These are phyloP conservation scores for Scopus umbretta DNA, from an alignment of 2,113 vertebrate genomes.

Conservation along the genomic window DNA sequence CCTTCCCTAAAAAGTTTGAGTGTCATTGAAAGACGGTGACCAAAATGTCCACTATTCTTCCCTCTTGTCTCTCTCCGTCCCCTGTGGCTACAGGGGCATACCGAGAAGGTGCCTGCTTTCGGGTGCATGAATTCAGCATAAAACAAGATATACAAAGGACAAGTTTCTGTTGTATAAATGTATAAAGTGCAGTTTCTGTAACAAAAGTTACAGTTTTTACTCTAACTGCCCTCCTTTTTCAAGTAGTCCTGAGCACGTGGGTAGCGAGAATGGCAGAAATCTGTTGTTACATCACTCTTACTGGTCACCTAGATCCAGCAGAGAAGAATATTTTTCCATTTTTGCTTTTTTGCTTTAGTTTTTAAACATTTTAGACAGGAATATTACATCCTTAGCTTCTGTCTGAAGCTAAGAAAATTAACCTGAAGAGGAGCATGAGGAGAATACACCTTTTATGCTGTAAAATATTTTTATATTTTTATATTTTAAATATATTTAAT, in stretches of 20 bases:
- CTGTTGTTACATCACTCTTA: not conserved
- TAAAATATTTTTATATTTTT: not conserved
- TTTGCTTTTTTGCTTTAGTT: not conserved
- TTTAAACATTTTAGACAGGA: not conserved
- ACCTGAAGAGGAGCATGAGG: not conserved
- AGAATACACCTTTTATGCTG: not conserved
- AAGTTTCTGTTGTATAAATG: not conserved
- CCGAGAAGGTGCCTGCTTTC: not conserved
- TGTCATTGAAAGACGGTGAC: too few species aligned
- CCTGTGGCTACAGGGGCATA: too few species aligned
- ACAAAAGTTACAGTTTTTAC: not conserved
- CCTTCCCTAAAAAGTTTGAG: too few species aligned
- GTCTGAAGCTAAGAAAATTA: not conserved
- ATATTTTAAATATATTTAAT: too few species aligned
- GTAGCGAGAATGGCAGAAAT: not conserved
- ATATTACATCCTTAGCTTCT: not conserved
- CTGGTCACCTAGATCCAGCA: not conserved
- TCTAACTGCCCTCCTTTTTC: not conserved
- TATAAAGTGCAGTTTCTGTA: not conserved
- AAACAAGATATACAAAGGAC: not conserved
- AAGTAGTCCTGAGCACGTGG: rapidly evolving
- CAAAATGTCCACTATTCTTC: too few species aligned
- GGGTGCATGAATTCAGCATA: not conserved
- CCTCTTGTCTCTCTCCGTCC: too few species aligned
- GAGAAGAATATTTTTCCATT: not conserved